Evolutionary conservation across 1,140 invertebrate species (phyloP).

Genomic region (Mactra quadrangularis): DNA sequence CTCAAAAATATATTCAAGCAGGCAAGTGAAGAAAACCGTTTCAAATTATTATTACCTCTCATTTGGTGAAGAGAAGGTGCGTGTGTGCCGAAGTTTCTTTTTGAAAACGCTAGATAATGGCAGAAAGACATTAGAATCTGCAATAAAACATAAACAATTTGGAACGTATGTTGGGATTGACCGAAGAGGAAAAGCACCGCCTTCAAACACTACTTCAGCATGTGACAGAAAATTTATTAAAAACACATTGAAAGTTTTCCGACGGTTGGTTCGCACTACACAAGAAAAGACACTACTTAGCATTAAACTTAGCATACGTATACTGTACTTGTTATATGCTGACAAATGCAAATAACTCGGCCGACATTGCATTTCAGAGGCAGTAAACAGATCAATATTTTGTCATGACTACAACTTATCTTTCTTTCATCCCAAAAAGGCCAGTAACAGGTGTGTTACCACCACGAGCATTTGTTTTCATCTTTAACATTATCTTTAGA

Average conservation of each 20-base stretch:
- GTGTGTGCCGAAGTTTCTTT: too few species aligned
- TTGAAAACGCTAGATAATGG: slow-evolving; percentile 59
- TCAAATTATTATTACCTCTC: slow-evolving; percentile 20
- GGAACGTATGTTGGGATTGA: slow-evolving; percentile 48
- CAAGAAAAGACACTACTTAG: slow-evolving; percentile 52
- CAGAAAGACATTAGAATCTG: slow-evolving; percentile 25
- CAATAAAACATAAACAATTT: slow-evolving; percentile 39
- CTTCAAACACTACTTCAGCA: slow-evolving; percentile 56
- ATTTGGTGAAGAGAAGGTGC: slow-evolving; percentile 49
- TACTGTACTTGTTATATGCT: slow-evolving; percentile 58
- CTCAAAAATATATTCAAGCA: slow-evolving; percentile 14
- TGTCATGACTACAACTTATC: slow-evolving; percentile 64
- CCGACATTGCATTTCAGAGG: too few species aligned
- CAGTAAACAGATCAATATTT: too few species aligned
- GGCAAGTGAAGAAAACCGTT: slow-evolving; percentile 19
- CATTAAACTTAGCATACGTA: slow-evolving; percentile 58
- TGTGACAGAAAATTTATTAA: slow-evolving; percentile 16
- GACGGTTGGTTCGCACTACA: too few species aligned
- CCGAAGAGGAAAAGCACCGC: slow-evolving; percentile 43
- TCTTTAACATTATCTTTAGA: slow-evolving; percentile 12
- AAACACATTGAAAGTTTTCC: slow-evolving; percentile 66
- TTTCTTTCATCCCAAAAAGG: slow-evolving; percentile 63
- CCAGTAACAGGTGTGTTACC: slow-evolving; percentile 39
- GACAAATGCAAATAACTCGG: slow-evolving; percentile 54
- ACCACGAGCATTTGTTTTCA: slow-evolving; percentile 30